A percentile compares a stretch with the other conserved stretches of the same genome.
Evolutionary conservation across 1,140 invertebrate genomes (phyloP).

Genomic region (Neuroterus valhalla): DNA sequence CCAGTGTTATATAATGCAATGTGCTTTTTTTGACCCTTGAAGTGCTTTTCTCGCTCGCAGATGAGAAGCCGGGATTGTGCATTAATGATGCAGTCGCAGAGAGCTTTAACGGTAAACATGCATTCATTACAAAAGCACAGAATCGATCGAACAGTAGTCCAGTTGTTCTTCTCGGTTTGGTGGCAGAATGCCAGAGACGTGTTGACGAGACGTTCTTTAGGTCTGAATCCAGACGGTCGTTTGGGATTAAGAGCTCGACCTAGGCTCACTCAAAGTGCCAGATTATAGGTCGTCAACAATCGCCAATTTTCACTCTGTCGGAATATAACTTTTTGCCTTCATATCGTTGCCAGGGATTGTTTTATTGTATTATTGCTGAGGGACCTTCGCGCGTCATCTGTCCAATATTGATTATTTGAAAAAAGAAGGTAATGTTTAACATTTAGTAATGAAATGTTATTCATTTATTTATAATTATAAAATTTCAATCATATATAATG

Average conservation of each 20-base stretch:
- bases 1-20: not conserved
- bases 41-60: not conserved
- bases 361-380: too few relatives aligned
- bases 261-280: conserved; percentile 1
- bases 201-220: conserved; percentile 26
- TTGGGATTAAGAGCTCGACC: conserved; percentile 23
- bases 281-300: conserved; percentile 4
- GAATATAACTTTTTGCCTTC: not conserved
- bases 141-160: not conserved
- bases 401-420: too few relatives aligned
- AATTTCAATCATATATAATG: too few relatives aligned
- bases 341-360: too few relatives aligned
- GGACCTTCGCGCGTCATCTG: too few relatives aligned
- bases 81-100: conserved; percentile 5
- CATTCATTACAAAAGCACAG: conserved; percentile 1
- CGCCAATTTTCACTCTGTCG: conserved; percentile 3
- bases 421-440: too few relatives aligned
- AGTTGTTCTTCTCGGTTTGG: not conserved
- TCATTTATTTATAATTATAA: too few relatives aligned
- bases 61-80: not conserved
- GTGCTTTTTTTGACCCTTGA: not conserved
- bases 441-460: too few relatives aligned
- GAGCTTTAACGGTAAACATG: conserved; percentile 1
- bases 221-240: conserved; percentile 2
- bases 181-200: conserved; percentile 24